A percentile compares a stretch with the other conserved stretches of the same genome.
These are phyloP conservation scores for Apamea sordens DNA, from an alignment of 2,888 invertebrate species.

Conservation along the genomic window DNA sequence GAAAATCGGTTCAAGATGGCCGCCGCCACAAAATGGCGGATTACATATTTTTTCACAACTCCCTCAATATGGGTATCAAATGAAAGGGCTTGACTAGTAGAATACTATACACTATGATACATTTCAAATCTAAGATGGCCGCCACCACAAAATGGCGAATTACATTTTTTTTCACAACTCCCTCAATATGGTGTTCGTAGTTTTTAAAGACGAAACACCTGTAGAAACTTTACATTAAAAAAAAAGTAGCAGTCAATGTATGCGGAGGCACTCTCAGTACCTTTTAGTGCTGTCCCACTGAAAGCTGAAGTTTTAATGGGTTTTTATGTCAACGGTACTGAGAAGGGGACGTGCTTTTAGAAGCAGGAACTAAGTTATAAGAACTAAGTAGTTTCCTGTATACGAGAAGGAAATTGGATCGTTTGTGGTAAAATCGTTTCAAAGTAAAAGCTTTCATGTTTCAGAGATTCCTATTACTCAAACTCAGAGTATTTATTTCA, in stretches of 20 bases:
- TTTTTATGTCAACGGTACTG: constrained; percentile 35
- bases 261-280: constrained; percentile 22
- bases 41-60: too few relatives aligned
- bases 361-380: constrained; percentile 20
- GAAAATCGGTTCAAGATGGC: too few relatives aligned
- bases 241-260: neutral
- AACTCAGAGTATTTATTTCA: too few relatives aligned
- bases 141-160: too few relatives aligned
- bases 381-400: neutral
- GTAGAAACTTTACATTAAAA: neutral
- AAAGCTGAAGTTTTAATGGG: constrained; percentile 48
- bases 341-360: constrained; percentile 20
- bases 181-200: too few relatives aligned
- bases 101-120: too few relatives aligned
- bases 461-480: neutral
- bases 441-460: neutral
- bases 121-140: too few relatives aligned
- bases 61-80: too few relatives aligned
- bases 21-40: too few relatives aligned
- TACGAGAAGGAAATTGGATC: neutral
- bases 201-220: neutral
- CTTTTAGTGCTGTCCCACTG: constrained; percentile 19
- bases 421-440: neutral
- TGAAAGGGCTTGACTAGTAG: too few relatives aligned
- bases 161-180: too few relatives aligned